A percentile compares a stretch with the other conserved stretches of the same genome.
Evolutionary conservation across 2,113 vertebrate species (phyloP).

Genomic region (Syrmaticus mikado): DNA sequence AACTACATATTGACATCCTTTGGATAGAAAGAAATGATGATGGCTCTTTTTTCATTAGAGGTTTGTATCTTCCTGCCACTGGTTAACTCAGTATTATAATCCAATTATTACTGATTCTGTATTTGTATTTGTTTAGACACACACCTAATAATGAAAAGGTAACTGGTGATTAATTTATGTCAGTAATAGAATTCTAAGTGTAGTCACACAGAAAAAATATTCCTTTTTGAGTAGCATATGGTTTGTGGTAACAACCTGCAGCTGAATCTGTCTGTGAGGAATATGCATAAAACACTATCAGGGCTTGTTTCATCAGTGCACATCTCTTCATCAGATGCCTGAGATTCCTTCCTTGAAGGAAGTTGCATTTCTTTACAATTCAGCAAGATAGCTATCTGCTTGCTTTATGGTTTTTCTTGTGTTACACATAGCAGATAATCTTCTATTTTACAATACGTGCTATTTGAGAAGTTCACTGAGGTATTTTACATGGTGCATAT

Average conservation of each 20-base stretch:
- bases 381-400: neutral
- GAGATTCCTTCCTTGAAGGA: neutral
- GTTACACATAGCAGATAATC: neutral
- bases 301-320: neutral
- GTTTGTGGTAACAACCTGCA: neutral
- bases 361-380: neutral
- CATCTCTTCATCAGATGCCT: neutral
- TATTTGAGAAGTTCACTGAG: neutral
- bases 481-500: neutral
- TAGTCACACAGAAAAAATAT: neutral
- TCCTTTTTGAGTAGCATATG: neutral
- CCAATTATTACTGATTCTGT: neutral
- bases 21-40: conserved; percentile 90
- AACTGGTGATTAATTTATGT: neutral
- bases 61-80: conserved; percentile 70
- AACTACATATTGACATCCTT: conserved; percentile 88
- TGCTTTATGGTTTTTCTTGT: neutral
- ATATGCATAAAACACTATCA: neutral
- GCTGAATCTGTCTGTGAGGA: neutral
- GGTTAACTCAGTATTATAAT: neutral
- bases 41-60: conserved; percentile 92
- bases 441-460: neutral
- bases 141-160: neutral
- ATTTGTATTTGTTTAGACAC: neutral
- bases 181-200: neutral